These are phyloP conservation scores for Holocentrus rufus DNA, from an alignment of 2,797 vertebrate genomes.

Conservation along the genomic window DNA sequence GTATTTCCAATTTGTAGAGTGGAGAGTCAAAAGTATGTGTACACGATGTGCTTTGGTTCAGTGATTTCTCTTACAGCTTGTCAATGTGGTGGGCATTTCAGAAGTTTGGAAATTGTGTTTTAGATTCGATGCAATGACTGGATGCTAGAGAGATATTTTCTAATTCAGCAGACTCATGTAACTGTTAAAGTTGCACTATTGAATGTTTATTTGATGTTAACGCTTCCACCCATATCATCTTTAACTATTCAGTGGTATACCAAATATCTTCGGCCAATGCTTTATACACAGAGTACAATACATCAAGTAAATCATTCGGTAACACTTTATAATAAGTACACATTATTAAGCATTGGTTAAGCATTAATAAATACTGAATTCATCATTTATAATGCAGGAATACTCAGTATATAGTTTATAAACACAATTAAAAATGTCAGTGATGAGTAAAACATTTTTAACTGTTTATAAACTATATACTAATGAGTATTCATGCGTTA, in stretches of 20 bases:
- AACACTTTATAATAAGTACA: too few species aligned
- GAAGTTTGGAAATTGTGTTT: conserved; percentile 1
- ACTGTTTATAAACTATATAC: too few species aligned
- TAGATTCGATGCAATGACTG: not conserved
- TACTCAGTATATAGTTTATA: too few species aligned
- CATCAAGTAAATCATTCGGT: too few species aligned
- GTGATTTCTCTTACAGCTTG: conserved; percentile 9
- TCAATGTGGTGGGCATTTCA: not conserved
- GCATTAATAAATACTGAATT: too few species aligned
- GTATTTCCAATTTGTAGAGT: not conserved
- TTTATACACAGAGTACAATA: not conserved
- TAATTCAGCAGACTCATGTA: not conserved
- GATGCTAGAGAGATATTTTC: not conserved
- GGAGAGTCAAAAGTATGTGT: not conserved
- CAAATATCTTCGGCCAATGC: not conserved
- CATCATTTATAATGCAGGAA: too few species aligned
- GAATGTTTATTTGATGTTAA: conserved; percentile 9
- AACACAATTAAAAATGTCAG: too few species aligned
- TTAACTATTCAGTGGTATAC: conserved; percentile 1
- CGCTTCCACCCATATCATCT: conserved; percentile 27
- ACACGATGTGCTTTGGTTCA: conserved; percentile 13
- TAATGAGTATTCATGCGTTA: too few species aligned
- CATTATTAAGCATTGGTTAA: too few species aligned
- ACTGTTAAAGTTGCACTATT: conserved; percentile 21
- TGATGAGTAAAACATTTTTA: too few species aligned